Conservation (phyloP, 2,797 vertebrate species). For the Sebastes diaconus region DNA sequence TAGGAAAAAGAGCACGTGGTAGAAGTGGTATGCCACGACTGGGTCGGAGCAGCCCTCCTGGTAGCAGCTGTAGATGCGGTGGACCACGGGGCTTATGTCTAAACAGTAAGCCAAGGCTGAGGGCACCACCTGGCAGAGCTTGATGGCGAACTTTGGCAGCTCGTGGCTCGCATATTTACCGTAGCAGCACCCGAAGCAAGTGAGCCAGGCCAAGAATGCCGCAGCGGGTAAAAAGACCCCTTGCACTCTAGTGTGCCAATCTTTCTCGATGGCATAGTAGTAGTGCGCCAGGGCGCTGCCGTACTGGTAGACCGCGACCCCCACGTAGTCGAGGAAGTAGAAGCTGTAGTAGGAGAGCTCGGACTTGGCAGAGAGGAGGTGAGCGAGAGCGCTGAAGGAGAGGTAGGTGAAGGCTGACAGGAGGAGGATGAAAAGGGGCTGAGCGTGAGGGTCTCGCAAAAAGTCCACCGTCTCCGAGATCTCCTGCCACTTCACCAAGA, state of each 20-base stretch:
- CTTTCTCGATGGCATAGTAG: constrained; percentile 91
- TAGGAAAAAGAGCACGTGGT: constrained; percentile 93
- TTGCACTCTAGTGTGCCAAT: constrained; percentile 85
- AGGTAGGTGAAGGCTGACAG: constrained; percentile 90
- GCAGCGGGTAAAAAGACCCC: constrained; percentile 87
- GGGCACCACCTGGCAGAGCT: constrained; percentile 93
- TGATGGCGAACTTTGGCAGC: constrained; percentile 80
- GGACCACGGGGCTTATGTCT: constrained; percentile 94
- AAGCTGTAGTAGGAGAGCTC: constrained; percentile 96
- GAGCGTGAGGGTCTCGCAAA: constrained; percentile 88
- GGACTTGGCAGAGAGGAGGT: constrained; percentile 94
- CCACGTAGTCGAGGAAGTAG: constrained; percentile 97
- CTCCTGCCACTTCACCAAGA: constrained; percentile 88
- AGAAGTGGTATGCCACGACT: constrained; percentile 88
- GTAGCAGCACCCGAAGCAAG: constrained; percentile 93
- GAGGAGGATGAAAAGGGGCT: constrained; percentile 91
- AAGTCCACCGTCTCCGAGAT: constrained; percentile 89
- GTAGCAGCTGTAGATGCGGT: constrained; percentile 88
- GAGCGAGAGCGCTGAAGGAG: constrained; percentile 90
- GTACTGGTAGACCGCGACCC: constrained; percentile 93
- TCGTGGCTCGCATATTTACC: constrained; percentile 87
- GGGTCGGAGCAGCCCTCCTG: constrained; percentile 81
- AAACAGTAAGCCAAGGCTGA: constrained; percentile 90
- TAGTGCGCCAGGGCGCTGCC: constrained; percentile 92
- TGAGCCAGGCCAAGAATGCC: constrained; percentile 91